Evolutionary conservation across 2,888 invertebrate species (phyloP), one percentile per base, ranked within the genome.

Genomic region (Meteorus colon): DNA sequence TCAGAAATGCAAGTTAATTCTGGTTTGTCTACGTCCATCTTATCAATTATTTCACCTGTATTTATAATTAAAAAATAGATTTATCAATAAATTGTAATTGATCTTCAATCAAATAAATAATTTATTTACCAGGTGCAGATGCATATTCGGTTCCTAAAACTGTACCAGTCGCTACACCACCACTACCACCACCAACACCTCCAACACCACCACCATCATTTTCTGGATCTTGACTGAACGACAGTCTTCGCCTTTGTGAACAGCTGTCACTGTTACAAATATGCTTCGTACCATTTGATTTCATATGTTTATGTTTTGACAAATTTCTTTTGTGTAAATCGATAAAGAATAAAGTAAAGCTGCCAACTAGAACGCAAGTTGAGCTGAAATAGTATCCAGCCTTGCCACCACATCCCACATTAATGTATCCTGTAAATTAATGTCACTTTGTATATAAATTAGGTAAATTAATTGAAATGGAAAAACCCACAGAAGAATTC

Each of bases 321-420:
- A 94, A 92, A 84, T 93, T 94, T 80, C 95, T 91, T 81, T 94
- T 91, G 87, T 96, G 95, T 78, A 96, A 91, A 90, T 96, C 96
- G 81, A 96, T 95, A 85, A 96, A 93, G 90, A 96, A 96, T 78
- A 96, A 92, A 12, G 95, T 93, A 81, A 95, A 90, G 78, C 95
- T 94, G 24, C 96, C 96, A 69, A 95, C 92, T 77, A 96, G 91
- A 24, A 94, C 94, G 88, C 95, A 95, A 6, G 94, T 93, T 3
- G 95, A 95, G 86, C 95, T 95, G 90, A 96, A 95, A 91, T 96
- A 96, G 90, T 96, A 96, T 14, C 96, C 96, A 19, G 94, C 93
- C 84, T 95, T 94, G 81, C 94, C 94, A 3, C 95, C 95, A 84
- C 93, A 94, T 4, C 93, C 93, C 68, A 93, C 93, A 90, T 95